These are phyloP conservation scores for Notolabrus celidotus DNA, from an alignment of 2,797 vertebrate genomes.

Conservation along the genomic window DNA sequence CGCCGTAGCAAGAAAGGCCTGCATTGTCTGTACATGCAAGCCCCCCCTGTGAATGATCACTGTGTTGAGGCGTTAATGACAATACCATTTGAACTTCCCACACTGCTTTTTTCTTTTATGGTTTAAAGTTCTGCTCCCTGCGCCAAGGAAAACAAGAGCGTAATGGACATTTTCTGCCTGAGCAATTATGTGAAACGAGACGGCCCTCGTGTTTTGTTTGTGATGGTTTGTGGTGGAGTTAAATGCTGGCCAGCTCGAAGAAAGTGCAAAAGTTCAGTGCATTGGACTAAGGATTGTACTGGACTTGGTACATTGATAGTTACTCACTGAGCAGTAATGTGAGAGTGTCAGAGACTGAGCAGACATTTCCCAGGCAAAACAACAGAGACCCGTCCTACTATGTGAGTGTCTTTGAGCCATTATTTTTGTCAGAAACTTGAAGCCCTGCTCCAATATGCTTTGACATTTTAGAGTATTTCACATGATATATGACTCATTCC, in stretches of 20 bases:
- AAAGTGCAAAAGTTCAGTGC: conserved; percentile 79
- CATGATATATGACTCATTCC: neutral
- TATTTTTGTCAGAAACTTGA: neutral
- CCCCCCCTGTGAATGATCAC: conserved; percentile 78
- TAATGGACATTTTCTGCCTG: conserved; percentile 82
- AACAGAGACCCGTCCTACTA: neutral
- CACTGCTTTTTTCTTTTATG: conserved; percentile 78
- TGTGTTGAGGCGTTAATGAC: conserved; percentile 79
- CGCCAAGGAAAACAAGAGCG: conserved; percentile 82
- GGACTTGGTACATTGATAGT: conserved; percentile 20
- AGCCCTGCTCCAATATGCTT: neutral
- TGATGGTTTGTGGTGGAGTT: conserved; percentile 74
- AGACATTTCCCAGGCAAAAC: conserved; percentile 11
- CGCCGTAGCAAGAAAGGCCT: conserved; percentile 73
- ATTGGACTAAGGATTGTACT: conserved; percentile 21
- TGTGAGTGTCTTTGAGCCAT: neutral
- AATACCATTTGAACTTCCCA: conserved; percentile 85
- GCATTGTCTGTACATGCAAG: conserved; percentile 77
- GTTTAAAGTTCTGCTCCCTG: conserved; percentile 70
- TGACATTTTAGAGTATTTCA: neutral
- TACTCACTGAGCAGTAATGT: conserved; percentile 7
- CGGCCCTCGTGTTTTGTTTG: conserved; percentile 77
- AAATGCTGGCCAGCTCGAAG: conserved; percentile 49
- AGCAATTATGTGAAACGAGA: conserved; percentile 79
- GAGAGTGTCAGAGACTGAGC: neutral